A percentile compares a stretch with the other conserved stretches of the same genome.
Conservation (phyloP, 2,888 invertebrate genomes). For the Sabatieria punctata region DNA sequence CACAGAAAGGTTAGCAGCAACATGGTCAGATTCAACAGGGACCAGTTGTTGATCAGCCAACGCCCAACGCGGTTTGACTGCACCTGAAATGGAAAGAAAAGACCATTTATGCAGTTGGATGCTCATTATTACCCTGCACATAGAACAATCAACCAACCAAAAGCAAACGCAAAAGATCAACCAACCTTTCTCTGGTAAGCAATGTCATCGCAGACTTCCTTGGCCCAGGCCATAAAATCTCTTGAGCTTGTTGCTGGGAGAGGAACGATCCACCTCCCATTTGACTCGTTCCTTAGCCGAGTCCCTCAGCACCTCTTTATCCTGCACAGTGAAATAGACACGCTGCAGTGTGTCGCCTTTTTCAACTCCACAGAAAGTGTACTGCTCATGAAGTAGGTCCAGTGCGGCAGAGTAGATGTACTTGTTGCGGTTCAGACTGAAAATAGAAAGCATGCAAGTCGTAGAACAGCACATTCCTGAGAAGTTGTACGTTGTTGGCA, state of each 20-base stretch:
- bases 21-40: constrained; percentile 24
- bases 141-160: too few relatives aligned
- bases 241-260: constrained; percentile 33
- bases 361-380: constrained; percentile 32
- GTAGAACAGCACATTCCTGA: too few relatives aligned
- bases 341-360: constrained; percentile 32
- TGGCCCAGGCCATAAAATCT: constrained; percentile 34
- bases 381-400: constrained; percentile 22
- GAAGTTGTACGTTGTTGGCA: too few relatives aligned
- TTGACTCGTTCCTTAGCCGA: constrained; percentile 34
- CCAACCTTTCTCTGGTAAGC: constrained; percentile 28
- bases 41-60: constrained; percentile 30
- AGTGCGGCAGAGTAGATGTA: too few relatives aligned
- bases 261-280: constrained; percentile 32
- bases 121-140: too few relatives aligned
- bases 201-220: constrained; percentile 33
- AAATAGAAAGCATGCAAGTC: too few relatives aligned
- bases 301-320: constrained; percentile 31
- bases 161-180: too few relatives aligned
- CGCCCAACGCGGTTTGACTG: constrained; percentile 22
- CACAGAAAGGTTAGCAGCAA: constrained; percentile 27
- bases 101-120: not conserved
- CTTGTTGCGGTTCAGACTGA: too few relatives aligned
- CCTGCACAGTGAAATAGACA: constrained; percentile 31
- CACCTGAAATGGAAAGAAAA: constrained; percentile 10